Evolutionary conservation across 2,888 invertebrate species (phyloP).

Genomic region (Leucania comma): DNA sequence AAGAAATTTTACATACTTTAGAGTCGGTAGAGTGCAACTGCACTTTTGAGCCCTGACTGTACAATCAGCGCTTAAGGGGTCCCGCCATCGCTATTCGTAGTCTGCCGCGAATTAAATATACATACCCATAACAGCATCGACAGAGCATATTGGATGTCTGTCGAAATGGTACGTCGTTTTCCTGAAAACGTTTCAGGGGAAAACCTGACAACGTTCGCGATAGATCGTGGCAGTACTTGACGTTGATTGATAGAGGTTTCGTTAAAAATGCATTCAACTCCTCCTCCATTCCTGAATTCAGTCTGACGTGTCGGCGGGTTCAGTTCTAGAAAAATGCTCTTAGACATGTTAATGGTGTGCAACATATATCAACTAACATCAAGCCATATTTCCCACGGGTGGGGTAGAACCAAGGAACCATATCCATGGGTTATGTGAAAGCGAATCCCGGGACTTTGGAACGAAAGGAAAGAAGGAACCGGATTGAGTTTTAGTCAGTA

Average conservation of each 20-base stretch:
- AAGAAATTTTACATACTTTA: too few relatives aligned
- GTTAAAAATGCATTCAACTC: constrained; percentile 38
- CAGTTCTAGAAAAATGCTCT: constrained; percentile 1
- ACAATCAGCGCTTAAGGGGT: too few relatives aligned
- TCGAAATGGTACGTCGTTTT: not conserved
- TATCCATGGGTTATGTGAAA: too few relatives aligned
- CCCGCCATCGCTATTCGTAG: too few relatives aligned
- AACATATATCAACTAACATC: too few relatives aligned
- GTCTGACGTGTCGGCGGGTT: not conserved
- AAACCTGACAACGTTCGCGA: constrained; percentile 6
- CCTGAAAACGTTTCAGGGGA: not conserved
- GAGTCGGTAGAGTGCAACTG: too few relatives aligned
- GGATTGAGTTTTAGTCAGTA: too few relatives aligned
- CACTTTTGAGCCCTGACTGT: too few relatives aligned
- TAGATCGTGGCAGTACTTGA: constrained; percentile 15
- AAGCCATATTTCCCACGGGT: not conserved
- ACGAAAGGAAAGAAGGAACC: too few relatives aligned
- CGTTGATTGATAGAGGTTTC: constrained; percentile 43
- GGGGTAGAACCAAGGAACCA: not conserved
- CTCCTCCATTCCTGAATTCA: constrained; percentile 6
- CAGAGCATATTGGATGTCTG: not conserved
- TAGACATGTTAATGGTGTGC: not conserved
- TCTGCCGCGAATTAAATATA: too few relatives aligned
- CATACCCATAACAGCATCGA: too few relatives aligned
- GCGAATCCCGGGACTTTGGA: too few relatives aligned